These are phyloP conservation scores for Leuciscus idus DNA, from an alignment of 2,113 vertebrate genomes.

Conservation along the genomic window DNA sequence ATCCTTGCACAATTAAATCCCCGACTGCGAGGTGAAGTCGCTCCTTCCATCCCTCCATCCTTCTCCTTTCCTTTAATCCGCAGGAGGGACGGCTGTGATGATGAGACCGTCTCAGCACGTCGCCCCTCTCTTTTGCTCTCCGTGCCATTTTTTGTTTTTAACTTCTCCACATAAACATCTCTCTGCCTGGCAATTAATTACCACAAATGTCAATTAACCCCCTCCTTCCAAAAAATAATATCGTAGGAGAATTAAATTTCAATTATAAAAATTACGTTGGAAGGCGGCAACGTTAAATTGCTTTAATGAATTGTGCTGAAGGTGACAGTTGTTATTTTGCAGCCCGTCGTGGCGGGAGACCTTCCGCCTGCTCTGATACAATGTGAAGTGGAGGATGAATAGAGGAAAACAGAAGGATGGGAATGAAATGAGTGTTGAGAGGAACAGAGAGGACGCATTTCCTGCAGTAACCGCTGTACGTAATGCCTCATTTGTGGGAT, in stretches of 20 bases:
- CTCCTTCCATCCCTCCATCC: conserved; percentile 69
- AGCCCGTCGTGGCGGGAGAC: conserved; percentile 36
- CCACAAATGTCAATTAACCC: conserved; percentile 83
- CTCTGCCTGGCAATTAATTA: conserved; percentile 85
- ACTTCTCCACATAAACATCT: conserved; percentile 72
- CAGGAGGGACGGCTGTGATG: conserved; percentile 73
- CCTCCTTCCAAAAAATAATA: conserved; percentile 67
- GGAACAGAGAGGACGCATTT: conserved; percentile 57
- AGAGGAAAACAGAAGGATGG: conserved; percentile 45
- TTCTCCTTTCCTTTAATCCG: conserved; percentile 70
- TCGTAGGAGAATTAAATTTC: conserved; percentile 84
- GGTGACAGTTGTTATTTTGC: conserved; percentile 78
- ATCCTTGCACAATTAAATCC: conserved; percentile 89
- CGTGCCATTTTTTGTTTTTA: conserved; percentile 84
- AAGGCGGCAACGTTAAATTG: conserved; percentile 73
- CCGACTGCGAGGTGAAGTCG: conserved; percentile 82
- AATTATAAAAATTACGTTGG: conserved; percentile 84
- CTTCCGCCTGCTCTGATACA: conserved; percentile 49
- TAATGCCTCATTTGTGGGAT: conserved; percentile 75
- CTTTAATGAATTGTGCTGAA: conserved; percentile 85
- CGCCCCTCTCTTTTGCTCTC: conserved; percentile 74
- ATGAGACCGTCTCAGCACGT: conserved; percentile 81
- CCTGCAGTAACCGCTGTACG: conserved; percentile 63
- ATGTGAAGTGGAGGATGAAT: conserved; percentile 41
- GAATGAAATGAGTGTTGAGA: conserved; percentile 46